Evolutionary conservation across 2,113 vertebrate species (phyloP).

Genomic region (Oreochromis spilurus): DNA sequence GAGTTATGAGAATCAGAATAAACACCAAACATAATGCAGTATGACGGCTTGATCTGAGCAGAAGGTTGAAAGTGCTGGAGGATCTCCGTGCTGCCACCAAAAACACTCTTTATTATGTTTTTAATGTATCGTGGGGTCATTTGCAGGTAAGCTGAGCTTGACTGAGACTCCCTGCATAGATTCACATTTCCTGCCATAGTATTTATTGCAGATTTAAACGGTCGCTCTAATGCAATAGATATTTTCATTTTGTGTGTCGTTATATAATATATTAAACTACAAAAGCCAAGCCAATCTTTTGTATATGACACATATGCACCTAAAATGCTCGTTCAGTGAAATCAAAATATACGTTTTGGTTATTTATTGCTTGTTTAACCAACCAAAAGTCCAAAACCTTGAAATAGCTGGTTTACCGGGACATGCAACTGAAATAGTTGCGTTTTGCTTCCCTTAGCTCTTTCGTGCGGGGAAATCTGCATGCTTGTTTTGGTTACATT

Average conservation of each 20-base stretch:
- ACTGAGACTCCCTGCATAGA: neutral
- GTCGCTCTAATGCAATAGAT: neutral
- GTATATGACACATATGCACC: neutral
- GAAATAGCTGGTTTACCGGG: neutral
- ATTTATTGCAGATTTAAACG: neutral
- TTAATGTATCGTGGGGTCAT: neutral
- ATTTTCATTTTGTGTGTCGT: neutral
- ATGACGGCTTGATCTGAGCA: slow-evolving; percentile 16
- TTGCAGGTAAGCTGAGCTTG: neutral
- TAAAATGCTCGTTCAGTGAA: neutral
- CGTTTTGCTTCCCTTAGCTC: neutral
- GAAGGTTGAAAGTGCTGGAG: slow-evolving; percentile 13
- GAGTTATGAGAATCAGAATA: slow-evolving; percentile 64
- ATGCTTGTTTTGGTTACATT: neutral
- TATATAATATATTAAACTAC: neutral
- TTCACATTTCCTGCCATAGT: neutral
- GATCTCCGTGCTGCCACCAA: neutral
- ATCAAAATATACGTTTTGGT: neutral
- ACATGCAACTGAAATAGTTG: neutral
- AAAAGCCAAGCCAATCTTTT: neutral
- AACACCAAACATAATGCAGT: slow-evolving; percentile 66
- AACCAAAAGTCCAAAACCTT: neutral
- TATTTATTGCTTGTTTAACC: neutral
- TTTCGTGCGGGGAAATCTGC: neutral
- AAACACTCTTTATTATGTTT: neutral